These are phyloP conservation scores for Anticlea derivata DNA, from an alignment of 2,888 invertebrate species.

Conservation along the genomic window DNA sequence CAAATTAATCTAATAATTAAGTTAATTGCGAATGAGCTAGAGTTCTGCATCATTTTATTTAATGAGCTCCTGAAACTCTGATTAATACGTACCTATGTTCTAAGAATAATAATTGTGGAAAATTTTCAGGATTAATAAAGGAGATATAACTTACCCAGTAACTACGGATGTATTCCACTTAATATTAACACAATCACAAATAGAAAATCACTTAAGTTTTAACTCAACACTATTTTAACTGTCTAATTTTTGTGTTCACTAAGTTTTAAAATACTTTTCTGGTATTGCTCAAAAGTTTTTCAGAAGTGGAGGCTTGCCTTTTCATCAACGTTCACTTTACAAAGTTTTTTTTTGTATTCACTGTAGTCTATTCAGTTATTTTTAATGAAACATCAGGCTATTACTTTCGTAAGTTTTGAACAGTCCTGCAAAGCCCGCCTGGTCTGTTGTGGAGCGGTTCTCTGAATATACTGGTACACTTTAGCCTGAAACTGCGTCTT, in stretches of 20 bases:
- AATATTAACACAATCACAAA: slow-evolving; percentile 1
- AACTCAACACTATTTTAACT: neutral
- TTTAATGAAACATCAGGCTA: neutral
- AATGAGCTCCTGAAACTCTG: too few relatives aligned
- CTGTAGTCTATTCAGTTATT: neutral
- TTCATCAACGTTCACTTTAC: neutral
- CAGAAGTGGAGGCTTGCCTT: neutral
- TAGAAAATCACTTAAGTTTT: slow-evolving; percentile 2
- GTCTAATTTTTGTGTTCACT: too few relatives aligned
- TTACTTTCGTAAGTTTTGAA: slow-evolving; percentile 18
- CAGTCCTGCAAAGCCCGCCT: slow-evolving; percentile 5
- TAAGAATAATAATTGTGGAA: too few relatives aligned
- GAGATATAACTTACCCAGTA: too few relatives aligned
- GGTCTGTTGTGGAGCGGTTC: slow-evolving; percentile 37
- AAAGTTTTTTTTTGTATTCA: neutral
- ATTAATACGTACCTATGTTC: too few relatives aligned
- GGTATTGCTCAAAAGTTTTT: slow-evolving; percentile 1
- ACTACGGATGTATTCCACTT: neutral
- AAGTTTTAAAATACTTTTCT: slow-evolving; percentile 4
- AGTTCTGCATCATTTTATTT: too few relatives aligned
- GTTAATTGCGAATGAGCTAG: too few relatives aligned
- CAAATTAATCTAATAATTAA: too few relatives aligned
- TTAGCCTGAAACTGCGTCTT: slow-evolving; percentile 22
- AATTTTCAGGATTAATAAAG: too few relatives aligned
- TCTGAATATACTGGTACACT: slow-evolving; percentile 42